Evolutionary conservation across 1,140 invertebrate genomes (phyloP), one percentile per base, ranked within the genome.

Genomic region (Uloborus diversus): DNA sequence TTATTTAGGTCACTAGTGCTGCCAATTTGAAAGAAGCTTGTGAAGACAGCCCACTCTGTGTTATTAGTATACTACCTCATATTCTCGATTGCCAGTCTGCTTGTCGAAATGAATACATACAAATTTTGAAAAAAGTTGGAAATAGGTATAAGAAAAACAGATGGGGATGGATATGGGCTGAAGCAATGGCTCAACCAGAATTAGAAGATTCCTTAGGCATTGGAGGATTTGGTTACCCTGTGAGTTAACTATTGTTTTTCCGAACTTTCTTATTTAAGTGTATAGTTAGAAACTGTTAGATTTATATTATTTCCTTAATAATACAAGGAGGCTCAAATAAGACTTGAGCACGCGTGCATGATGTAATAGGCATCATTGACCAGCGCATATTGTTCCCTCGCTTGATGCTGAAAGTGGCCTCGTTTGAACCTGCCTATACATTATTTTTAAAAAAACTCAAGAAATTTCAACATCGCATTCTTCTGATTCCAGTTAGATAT

Each of bases 141-240:
- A 95, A 98, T 49, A 96, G 96, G 86, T 99, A 93, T 87, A 99
- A 99, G 88, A 92, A 94, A 87, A 97, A 98, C 85, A 91, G 92
- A 87, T 99, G 97, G 97, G 96, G 96, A 81, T 99, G 97, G 96
- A 87, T 96, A 4, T 99, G 98, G 98, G 86, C 93, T 2, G 97
- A 99, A 87, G 97, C 95, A 57, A 92, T 92, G 30, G 88, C 92
- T 17, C 97, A 99, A 87, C 85, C 89, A 0, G 90, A 92, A 1
- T 84, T 99, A 9, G 98, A 99, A 88, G 91, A 93, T 82, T 90
- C 93, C 3, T 86, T 99, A 27, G 97, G 96, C 83, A 94, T 99
- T 76, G 98, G 98, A 70, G 91, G 91, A 65, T 92, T 92, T 84
- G 90, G 91, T 30, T 92, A 91, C 81, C 90, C 90, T 28, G 81